Evolutionary conservation across 2,797 vertebrate species (phyloP).

Genomic region (Channa striata): DNA sequence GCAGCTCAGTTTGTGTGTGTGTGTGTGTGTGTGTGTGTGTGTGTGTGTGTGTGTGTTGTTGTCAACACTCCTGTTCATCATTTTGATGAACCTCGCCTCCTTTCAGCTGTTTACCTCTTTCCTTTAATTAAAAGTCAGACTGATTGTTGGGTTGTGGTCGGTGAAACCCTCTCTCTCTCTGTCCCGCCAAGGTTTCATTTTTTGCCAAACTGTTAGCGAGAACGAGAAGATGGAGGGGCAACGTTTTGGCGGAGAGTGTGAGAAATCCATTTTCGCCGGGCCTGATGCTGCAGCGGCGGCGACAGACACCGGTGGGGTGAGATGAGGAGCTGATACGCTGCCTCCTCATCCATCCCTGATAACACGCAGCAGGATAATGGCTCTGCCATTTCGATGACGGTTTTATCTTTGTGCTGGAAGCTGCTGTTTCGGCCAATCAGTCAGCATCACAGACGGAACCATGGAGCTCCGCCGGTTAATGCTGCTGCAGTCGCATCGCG

Average conservation of each 20-base stretch:
- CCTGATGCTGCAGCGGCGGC: conserved; percentile 37
- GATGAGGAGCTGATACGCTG: conserved; percentile 69
- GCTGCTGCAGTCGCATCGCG: conserved; percentile 19
- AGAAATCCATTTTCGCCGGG: conserved; percentile 58
- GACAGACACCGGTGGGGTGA: conserved; percentile 49
- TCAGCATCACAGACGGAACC: no score
- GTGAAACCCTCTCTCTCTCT: conserved; percentile 10
- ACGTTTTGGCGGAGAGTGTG: conserved; percentile 35
- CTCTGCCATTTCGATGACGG: conserved; percentile 45
- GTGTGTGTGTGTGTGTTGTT: background rate
- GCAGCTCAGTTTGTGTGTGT: background rate
- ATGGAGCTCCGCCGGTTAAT: conserved; percentile 31
- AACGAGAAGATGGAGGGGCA: background rate
- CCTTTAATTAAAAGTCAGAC: conserved; percentile 54
- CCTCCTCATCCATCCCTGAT: conserved; percentile 64
- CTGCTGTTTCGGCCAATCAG: conserved; percentile 53
- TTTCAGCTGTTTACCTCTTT: conserved; percentile 12
- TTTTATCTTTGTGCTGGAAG: conserved; percentile 54
- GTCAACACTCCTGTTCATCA: conserved; percentile 13
- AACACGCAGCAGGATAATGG: conserved; percentile 60
- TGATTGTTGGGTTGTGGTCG: conserved; percentile 56
- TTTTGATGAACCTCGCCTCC: background rate
- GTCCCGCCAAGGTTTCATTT: conserved; percentile 27
- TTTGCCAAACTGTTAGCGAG: conserved; percentile 36
- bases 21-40: background rate